Base-by-base conservation (phyloP, 1,140 invertebrate genomes). In the Hermetia illucens region DNA sequence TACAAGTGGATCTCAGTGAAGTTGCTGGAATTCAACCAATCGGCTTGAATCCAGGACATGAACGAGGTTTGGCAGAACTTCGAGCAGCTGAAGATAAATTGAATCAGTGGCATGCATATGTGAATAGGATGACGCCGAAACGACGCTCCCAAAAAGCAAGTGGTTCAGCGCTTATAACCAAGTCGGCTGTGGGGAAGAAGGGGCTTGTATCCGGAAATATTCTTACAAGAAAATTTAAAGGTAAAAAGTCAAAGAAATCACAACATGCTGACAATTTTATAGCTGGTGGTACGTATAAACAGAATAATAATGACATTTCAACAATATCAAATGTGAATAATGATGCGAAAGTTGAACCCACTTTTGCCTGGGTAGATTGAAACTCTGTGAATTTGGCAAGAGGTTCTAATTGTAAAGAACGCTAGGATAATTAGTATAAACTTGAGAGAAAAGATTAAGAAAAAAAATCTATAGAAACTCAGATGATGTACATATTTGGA, bases 41-140 rank as follows among this genome's bases (percentile, higher is more conserved):
- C 9, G 71, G 71, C 1, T 51, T 66, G 17, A 74, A 74, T 53
- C 68, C 70, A 2, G 71, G 71, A 0, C 68, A 70, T 40, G 62
- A 54, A 18, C 48, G 61, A 0, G 56, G 68, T 18, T 52, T 70
- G 1, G 61, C 67, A 10, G 65, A 66, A 35, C 41, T 71, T 18
- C 43, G 49, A 4, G 55, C 51, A 2, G 56, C 54, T 2, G 54
- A 56, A 5, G 46, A 59, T 32, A 58, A 58, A 9, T 38, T 58
- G 10, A 42, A 49, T 20, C 52, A 58, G 33, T 58, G 55, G 55
- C 51, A 58, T 40, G 46, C 46, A 6, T 58, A 54, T 13, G 10
- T 27, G 13, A 27, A 27, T 13, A 13, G 13, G 24, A 8, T 27
- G 24, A 27, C 8, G 8, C 8, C 13, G 8, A 8, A 8, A 27